Evolutionary conservation across 2,888 invertebrate genomes (phyloP).

Genomic region (Aleiodes alternator): DNA sequence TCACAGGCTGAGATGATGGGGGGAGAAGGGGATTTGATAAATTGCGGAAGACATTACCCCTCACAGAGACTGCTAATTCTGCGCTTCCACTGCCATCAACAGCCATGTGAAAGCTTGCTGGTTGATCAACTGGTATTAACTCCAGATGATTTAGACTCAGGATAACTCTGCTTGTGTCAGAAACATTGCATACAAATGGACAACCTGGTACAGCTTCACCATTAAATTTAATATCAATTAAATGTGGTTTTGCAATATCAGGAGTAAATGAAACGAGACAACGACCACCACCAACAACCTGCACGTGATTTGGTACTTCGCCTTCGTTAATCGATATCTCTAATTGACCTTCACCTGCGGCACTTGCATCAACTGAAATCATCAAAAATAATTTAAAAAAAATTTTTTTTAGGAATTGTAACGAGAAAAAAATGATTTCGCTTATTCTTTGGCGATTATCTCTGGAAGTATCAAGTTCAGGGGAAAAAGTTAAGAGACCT

Average conservation of each 20-base stretch:
- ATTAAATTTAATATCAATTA: constrained; percentile 97
- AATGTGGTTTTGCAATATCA: constrained; percentile 91
- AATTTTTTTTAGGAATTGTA: not conserved
- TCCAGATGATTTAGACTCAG: constrained; percentile 86
- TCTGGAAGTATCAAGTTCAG: too few relatives aligned
- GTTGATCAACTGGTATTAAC: constrained; percentile 89
- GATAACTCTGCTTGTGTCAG: constrained; percentile 86
- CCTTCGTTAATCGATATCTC: constrained; percentile 99
- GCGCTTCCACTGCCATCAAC: constrained; percentile 84
- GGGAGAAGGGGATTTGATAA: too few relatives aligned
- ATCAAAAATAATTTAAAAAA: too few relatives aligned
- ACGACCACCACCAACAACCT: constrained; percentile 95
- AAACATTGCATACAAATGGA: constrained; percentile 91
- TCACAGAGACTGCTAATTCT: constrained; percentile 91
- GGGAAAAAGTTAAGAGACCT: too few relatives aligned
- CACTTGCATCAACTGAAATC: constrained; percentile 93
- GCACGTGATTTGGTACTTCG: constrained; percentile 98
- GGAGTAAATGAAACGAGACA: constrained; percentile 97
- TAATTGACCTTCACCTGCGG: constrained; percentile 98
- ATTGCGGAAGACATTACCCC: constrained; percentile 73
- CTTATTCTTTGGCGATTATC: too few relatives aligned
- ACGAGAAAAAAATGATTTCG: too few relatives aligned
- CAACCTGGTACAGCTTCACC: constrained; percentile 94
- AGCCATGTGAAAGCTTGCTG: constrained; percentile 87
- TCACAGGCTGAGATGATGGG: too few relatives aligned